phyloP scores from a whole-genome alignment of 2,797 vertebrate genomes.

The Acestrorhynchus altus region DNA sequence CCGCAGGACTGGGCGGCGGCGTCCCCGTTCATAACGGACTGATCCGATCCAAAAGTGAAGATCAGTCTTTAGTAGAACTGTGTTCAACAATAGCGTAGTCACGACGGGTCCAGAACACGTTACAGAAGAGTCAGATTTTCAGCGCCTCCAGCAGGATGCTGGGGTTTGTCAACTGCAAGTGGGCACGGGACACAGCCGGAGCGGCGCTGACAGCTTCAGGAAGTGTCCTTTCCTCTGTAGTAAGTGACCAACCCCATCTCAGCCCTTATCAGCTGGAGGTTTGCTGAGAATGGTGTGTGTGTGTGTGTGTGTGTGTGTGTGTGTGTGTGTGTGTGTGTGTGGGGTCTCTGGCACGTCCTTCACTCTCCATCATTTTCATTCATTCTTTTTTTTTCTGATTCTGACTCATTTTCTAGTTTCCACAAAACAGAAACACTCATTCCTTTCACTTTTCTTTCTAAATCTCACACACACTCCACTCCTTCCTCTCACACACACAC shows the following conservation, averaged over 20 bases:
- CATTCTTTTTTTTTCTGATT: slow-evolving; percentile 45
- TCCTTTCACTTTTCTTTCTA: slow-evolving; percentile 20
- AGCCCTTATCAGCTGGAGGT: slow-evolving; percentile 36
- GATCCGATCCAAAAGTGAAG: no score
- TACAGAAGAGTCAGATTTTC: no score
- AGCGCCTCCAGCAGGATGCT: no score
- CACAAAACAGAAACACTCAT: slow-evolving; percentile 20
- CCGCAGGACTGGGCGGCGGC: no score
- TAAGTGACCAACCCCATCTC: neutral
- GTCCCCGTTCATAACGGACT: no score
- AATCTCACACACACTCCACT: no score
- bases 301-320: neutral
- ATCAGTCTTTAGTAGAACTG: no score
- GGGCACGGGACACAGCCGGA: neutral
- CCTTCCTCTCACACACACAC: no score
- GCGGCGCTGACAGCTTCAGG: neutral
- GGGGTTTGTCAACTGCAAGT: neutral
- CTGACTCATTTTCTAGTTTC: slow-evolving; percentile 48
- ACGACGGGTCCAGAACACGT: no score
- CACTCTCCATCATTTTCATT: slow-evolving; percentile 22
- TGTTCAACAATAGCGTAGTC: no score
- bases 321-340: neutral
- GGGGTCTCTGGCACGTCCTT: slow-evolving; percentile 22
- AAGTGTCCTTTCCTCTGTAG: neutral
- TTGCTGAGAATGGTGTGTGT: slow-evolving; percentile 8